Conservation (phyloP, 2,797 vertebrate species). For the Rhynchonycteris naso region DNA sequence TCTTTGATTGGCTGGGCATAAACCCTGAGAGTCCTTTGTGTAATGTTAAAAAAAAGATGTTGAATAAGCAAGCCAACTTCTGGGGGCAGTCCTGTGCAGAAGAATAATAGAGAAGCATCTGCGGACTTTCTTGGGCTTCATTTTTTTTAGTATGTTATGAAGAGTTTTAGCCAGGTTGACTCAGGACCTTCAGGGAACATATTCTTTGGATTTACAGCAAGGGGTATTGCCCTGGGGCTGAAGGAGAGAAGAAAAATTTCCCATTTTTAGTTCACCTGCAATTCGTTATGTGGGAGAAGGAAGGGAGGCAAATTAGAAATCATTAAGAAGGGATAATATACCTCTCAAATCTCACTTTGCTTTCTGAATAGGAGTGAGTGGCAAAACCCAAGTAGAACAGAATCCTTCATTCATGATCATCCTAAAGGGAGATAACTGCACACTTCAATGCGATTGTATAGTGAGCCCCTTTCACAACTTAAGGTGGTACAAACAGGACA, state of each 20-base stretch:
- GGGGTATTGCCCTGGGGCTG: background rate
- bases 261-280: background rate
- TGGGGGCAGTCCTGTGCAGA: background rate
- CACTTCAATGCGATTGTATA: constrained; percentile 22
- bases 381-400: constrained; percentile 59
- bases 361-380: constrained; percentile 37
- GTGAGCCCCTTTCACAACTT: background rate
- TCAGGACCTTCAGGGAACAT: background rate
- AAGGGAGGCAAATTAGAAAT: background rate
- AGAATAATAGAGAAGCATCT: background rate
- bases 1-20: background rate
- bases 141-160: constrained; percentile 52
- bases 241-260: background rate
- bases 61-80: background rate
- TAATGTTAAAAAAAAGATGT: background rate
- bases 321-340: background rate
- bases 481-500: constrained; percentile 60
- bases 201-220: background rate
- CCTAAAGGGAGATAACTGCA: constrained; percentile 13
- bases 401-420: background rate
- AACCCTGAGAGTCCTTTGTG: background rate
- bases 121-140: background rate
- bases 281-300: background rate
- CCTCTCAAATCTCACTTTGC: background rate
- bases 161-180: background rate